A percentile compares a stretch with the other conserved stretches of the same genome.
Conservation (phyloP, 2,797 vertebrate species). For the Iguana delicatissima region DNA sequence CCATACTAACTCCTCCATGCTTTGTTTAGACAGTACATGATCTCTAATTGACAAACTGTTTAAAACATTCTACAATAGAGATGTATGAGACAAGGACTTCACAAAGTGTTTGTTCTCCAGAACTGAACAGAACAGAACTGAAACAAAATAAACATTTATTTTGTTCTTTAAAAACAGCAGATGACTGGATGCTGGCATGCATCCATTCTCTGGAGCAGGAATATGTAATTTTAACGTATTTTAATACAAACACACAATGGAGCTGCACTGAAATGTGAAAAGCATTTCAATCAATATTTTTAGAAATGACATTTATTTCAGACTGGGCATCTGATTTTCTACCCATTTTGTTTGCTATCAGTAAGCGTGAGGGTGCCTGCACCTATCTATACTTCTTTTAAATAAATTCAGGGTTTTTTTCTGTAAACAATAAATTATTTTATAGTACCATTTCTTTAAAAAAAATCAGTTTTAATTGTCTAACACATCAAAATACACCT, state of each 20-base stretch:
- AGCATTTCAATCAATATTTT: background rate
- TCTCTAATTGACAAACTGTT: background rate
- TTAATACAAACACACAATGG: background rate
- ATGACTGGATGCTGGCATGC: background rate
- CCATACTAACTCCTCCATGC: background rate
- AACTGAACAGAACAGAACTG: background rate
- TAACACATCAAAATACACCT: constrained; percentile 4
- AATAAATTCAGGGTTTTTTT: background rate
- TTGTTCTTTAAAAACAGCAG: background rate
- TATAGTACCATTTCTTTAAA: background rate
- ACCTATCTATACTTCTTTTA: background rate
- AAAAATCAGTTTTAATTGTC: background rate
- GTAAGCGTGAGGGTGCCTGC: background rate
- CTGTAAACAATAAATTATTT: background rate
- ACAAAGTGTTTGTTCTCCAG: background rate
- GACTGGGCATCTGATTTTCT: background rate
- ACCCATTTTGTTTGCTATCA: background rate
- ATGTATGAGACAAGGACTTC: background rate
- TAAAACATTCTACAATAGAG: background rate
- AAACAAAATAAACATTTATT: background rate
- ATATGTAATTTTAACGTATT: background rate
- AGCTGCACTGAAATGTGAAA: background rate
- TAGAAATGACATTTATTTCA: constrained; percentile 6
- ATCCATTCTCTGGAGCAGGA: background rate
- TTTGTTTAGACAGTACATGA: background rate